Evolutionary conservation across 2,797 vertebrate genomes (phyloP).

Genomic region (Notamacropus eugenii): DNA sequence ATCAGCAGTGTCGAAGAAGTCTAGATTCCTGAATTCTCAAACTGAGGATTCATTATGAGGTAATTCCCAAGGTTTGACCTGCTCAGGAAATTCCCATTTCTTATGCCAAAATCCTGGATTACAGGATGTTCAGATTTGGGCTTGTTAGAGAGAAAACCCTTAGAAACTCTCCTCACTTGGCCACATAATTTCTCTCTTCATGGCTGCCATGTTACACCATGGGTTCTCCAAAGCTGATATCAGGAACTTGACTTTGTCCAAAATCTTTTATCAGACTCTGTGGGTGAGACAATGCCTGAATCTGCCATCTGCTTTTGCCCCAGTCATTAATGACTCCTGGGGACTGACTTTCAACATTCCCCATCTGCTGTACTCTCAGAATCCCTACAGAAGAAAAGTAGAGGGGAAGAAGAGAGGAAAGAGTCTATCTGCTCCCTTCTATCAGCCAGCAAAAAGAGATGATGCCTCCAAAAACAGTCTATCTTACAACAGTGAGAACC

Average conservation of each 20-base stretch:
- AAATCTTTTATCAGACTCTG: background rate
- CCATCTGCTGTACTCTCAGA: background rate
- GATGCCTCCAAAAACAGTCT: background rate
- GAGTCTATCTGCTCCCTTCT: background rate
- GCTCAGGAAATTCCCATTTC: background rate
- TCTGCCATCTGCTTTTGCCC: background rate
- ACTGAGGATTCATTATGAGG: background rate
- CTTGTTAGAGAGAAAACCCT: background rate
- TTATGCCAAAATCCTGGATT: background rate
- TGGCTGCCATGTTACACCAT: background rate
- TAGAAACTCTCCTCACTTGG: background rate
- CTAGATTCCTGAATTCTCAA: background rate
- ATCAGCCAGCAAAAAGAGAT: background rate
- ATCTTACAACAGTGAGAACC: background rate
- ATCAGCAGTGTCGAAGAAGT: background rate
- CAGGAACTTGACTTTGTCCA: background rate
- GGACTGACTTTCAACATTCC: background rate
- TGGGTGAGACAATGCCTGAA: background rate
- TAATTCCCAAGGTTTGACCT: background rate
- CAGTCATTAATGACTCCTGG: background rate
- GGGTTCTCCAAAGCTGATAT: background rate
- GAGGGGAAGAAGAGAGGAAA: background rate
- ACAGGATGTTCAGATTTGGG: background rate
- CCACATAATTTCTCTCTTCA: background rate
- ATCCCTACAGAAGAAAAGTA: background rate